Base-by-base conservation (phyloP, 1,140 invertebrate species). In the Pogonognathellus flavescens region DNA sequence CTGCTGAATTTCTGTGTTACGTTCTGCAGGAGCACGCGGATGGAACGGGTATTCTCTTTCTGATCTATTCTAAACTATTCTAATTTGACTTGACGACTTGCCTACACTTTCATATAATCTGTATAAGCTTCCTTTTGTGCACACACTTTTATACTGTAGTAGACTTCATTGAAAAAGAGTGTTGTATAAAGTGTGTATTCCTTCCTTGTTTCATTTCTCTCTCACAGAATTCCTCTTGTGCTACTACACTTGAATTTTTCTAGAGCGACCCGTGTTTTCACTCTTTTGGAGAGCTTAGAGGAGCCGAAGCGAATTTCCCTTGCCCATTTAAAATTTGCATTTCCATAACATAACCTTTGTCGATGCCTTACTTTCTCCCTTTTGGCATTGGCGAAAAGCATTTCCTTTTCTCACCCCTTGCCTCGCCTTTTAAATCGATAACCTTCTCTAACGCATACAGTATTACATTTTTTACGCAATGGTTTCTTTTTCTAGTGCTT, bases 381-480 rank as follows among this genome's bases (percentile, higher is more conserved):
- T 50, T 50, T 50, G 13, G 31, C 70, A 50, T 50, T 76, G 70
- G 70, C 70, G 31, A 76, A 76, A 18, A 4, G 22, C 25, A 76
- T 50, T 49, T 9, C 70, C 49, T 76, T 76, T 76, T 76, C 70
- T 76, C 41, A 76, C 70, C 70, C 70, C 25, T 76, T 76, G 70
- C 31, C 70, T 76, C 31, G 70, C 70, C 70, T 76, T 66, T 76
- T 31, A 41, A 76, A 76, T 76, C 70, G 70, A 76, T 76, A 76
- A 76, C 25, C 41, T 49, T 76, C 70, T 76, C 11, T 49, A 72
- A 76, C 31, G 13, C 16, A 25, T 41, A 72, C 25, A n/a, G n/a
- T n/a, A n/a, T n/a, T 49, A 13, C 31, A 18, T n/a, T n/a, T 25
- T 31, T 49, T 50, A 49, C 31, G n/a, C 70, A 50, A 76, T 31